Base-by-base conservation (phyloP, 2,888 invertebrate species). In the Phyllotreta cruciferae region DNA sequence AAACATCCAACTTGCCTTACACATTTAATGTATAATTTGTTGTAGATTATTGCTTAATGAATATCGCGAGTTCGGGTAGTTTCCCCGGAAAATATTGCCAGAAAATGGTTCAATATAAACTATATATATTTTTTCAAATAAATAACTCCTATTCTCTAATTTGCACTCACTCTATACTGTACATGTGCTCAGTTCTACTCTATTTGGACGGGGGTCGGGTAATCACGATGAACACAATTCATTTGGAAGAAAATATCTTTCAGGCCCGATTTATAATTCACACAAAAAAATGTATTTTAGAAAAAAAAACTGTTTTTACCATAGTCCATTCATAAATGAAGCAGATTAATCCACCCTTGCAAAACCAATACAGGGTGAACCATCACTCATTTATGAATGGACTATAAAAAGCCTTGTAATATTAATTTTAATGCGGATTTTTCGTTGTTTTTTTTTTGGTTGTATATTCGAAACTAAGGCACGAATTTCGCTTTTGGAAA, bases 21-120 rank as follows among this genome's bases (percentile, higher is more conserved):
- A 38, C 57, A 34, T 35, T 55, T 41, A 44, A 44, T 10, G 41
- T 42, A 41, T 24, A 53, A 53, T 49, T 50, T 36, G 35, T 41
- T 49, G 38, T 49, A 56, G 8, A 60, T 66, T 69, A 66, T 69
- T 66, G 63, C 66, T 64, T 58, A 58, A 42, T 53, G 66, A 58
- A 63, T 65, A 64, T 64, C 66, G 66, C 68, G 72, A 70, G 68
- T 73, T 74, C 75, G 69, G 72, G 71, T 56, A 57, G 66, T 64
- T 70, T 71, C 70, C 73, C 76, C 77, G 75, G 74, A 75, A 76
- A 67, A 72, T 77, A 73, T 79, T 77, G 81, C 81, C 80, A 79
- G 79, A 74, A 77, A 80, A 80, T 78, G 73, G 24, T 75, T 77
- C 71, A 68, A 73, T 77, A 79, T 78, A 80, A 80, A 80, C 78